Conservation (phyloP, 2,888 invertebrate species). For the Mesorhabditis belari region DNA sequence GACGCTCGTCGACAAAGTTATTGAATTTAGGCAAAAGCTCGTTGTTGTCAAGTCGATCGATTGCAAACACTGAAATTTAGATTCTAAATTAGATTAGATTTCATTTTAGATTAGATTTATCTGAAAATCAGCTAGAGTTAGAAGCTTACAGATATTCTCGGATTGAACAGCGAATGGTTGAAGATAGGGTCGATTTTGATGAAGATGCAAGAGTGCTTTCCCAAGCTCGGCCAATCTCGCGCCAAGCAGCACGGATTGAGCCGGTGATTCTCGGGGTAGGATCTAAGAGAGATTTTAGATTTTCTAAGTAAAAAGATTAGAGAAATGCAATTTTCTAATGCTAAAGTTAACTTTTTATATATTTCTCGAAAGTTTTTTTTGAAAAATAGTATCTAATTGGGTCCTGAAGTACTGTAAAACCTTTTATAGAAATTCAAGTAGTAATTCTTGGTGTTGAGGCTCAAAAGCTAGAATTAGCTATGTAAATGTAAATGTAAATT, state of each 20-base stretch:
- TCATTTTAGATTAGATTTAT: background rate
- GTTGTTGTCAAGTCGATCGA: constrained; percentile 26
- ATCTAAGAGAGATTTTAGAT: too few relatives aligned
- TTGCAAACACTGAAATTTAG: constrained; percentile 20
- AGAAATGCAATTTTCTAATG: too few relatives aligned
- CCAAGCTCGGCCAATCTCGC: background rate
- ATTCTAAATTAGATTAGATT: background rate
- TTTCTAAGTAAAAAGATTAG: too few relatives aligned
- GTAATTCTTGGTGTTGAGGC: too few relatives aligned
- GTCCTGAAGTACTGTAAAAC: too few relatives aligned
- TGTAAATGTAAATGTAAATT: too few relatives aligned
- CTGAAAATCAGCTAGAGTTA: too few relatives aligned
- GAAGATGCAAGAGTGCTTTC: background rate
- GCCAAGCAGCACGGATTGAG: background rate
- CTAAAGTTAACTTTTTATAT: too few relatives aligned
- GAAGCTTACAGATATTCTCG: background rate
- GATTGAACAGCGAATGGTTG: background rate
- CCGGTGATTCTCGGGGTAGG: background rate
- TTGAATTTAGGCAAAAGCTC: constrained; percentile 32
- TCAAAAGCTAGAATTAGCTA: too few relatives aligned
- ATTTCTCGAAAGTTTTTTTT: too few relatives aligned
- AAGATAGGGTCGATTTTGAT: background rate
- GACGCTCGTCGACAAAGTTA: constrained; percentile 30
- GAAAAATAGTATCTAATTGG: too few relatives aligned
- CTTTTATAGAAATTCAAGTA: too few relatives aligned